A percentile compares a stretch with the other conserved stretches of the same genome.
These are phyloP conservation scores for Anolis carolinensis DNA, from an alignment of 2,113 vertebrate genomes.

Conservation along the genomic window DNA sequence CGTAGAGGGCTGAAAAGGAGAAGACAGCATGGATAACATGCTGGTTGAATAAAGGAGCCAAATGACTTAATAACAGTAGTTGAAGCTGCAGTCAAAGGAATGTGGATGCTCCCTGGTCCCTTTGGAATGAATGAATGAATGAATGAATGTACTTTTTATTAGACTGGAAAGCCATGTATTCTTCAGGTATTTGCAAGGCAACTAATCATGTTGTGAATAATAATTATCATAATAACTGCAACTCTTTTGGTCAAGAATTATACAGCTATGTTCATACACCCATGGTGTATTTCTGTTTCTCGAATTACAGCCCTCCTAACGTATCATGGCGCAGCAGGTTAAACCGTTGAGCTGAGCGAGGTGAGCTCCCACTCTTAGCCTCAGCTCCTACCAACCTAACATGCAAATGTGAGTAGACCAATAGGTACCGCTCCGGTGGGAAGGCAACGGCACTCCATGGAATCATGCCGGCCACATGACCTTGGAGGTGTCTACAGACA, in stretches of 20 bases:
- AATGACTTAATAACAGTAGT: constrained; percentile 10
- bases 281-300: background rate
- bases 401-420: too few relatives aligned
- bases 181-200: background rate
- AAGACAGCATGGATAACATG: background rate
- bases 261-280: background rate
- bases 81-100: background rate
- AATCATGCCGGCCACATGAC: too few relatives aligned
- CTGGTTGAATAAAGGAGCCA: background rate
- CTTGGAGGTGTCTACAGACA: too few relatives aligned
- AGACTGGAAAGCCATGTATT: background rate
- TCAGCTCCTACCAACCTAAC: too few relatives aligned
- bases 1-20: constrained; percentile 3
- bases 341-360: too few relatives aligned
- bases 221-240: background rate
- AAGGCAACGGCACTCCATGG: too few relatives aligned
- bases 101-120: background rate
- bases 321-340: background rate
- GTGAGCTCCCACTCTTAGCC: too few relatives aligned
- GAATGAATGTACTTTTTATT: background rate
- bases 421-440: too few relatives aligned
- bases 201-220: background rate
- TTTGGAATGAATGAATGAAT: background rate
- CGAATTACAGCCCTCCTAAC: too few relatives aligned
- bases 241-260: background rate